Base-by-base conservation (phyloP, 2,888 invertebrate genomes). In the Alloscopus bannaensis region DNA sequence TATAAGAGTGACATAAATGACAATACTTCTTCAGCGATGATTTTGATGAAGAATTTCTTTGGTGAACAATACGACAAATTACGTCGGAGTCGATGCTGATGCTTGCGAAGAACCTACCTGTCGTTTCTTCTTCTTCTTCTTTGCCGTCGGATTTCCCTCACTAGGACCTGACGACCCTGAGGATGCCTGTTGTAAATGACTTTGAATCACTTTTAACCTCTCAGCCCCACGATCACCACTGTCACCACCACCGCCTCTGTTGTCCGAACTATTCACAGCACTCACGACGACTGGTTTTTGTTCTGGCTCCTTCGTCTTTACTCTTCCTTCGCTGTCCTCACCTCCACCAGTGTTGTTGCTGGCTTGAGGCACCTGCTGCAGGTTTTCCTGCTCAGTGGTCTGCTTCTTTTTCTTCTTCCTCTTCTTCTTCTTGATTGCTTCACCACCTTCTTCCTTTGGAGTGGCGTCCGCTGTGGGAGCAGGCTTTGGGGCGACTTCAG, bases 401-500 rank as follows among this genome's bases (percentile, higher is more conserved):
- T 31, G 68, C 3, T 62, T 69, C 36, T 65, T 77, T 24, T 62
- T 76, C 52, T 55, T 76, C 55, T 59, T 69, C 45, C 29, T 69
- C 1, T 77, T 77, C 47, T 31, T 66, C 16, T 40, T 69, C 11
- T 66, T 70, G 28, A n/a, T n/a, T n/a, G n/a, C n/a, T n/a, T n/a
- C n/a, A n/a, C n/a, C n/a, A n/a, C 28, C n/a, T 3, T 40, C 47
- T 13, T 28, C 55, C n/a, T 20, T 29, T 36, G 24, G 22, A 16
- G 40, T 29, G 1, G 42, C n/a, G n/a, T n/a, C n/a, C n/a, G n/a
- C n/a, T n/a, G n/a, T n/a, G n/a, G n/a, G n/a, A n/a, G n/a, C n/a
- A n/a, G n/a, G n/a, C n/a, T n/a, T n/a, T n/a, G n/a, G n/a, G n/a
- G n/a, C n/a, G n/a, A n/a, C n/a, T n/a, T n/a, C n/a, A 3, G 3